Evolutionary conservation across 2,888 invertebrate genomes (phyloP), one percentile per base, ranked within the genome.

Genomic region (Flabesymbios commensalis): DNA sequence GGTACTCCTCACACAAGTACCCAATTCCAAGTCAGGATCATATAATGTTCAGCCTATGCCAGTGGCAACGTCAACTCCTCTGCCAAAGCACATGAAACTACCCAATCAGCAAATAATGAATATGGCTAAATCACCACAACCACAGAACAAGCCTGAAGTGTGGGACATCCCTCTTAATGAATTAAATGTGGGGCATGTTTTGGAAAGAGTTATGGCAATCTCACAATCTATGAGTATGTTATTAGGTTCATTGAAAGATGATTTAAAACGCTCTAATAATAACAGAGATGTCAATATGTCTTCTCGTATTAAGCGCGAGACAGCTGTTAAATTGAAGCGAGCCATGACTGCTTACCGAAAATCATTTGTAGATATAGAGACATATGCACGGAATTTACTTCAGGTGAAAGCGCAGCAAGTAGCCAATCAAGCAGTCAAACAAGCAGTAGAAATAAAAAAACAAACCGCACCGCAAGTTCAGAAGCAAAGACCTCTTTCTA

Each of bases 191-290:
- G 32, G n/a, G 1, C 32, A 48, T 17, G 54, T 61, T 26, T 22
- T 64, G 1, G 61, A 61, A 26, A 36, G 64, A 5, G 31, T 51
- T 3, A 3, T 41, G 26, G 53, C 58, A 1, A 42, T 29, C 3
- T 56, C 64, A 5, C 41, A 61, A 29, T 61, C 61, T 2, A 41
- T 64, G 53, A 45, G 54, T 17, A 61, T 64, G 60, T 29, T 64
- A 3, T 39, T 64, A 32, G 14, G 28, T 2, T 64, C 64, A 1
- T 33, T 64, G 5, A 54, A 52, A 32, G 56, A 60, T 10, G 57
- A 63, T 17, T n/a, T 61, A 24, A 48, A 57, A 22, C 43, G 24
- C 19, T 31, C 36, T 1, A 41, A 19, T 26, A 36, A 29, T 19
- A 28, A 14, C 17, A 19, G 10, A 14, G 29, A 14, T 26, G 31